These are phyloP conservation scores for Tineola bisselliella DNA, from an alignment of 2,888 invertebrate genomes.

Conservation along the genomic window DNA sequence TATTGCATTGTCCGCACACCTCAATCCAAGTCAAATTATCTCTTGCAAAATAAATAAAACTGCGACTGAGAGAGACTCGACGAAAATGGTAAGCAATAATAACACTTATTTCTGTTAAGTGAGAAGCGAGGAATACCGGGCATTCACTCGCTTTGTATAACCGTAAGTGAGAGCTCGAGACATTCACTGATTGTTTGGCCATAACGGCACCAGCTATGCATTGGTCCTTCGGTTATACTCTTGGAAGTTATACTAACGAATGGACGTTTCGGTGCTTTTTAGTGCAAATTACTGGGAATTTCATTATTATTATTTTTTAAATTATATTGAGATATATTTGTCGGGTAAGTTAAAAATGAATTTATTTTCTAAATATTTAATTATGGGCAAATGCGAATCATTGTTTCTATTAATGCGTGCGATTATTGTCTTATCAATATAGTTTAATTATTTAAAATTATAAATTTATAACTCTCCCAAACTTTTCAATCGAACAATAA, in stretches of 20 bases:
- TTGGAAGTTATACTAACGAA: neutral
- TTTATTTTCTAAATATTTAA: neutral
- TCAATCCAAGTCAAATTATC: slow-evolving; percentile 8
- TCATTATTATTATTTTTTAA: neutral
- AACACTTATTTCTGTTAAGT: neutral
- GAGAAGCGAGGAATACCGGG: neutral
- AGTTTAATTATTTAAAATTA: too few species aligned
- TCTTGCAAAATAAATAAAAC: slow-evolving; percentile 11
- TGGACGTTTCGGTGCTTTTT: slow-evolving; percentile 1
- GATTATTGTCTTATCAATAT: too few species aligned
- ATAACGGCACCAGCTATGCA: slow-evolving; percentile 8
- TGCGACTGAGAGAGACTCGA: neutral
- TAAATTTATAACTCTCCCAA: too few species aligned
- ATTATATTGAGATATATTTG: neutral
- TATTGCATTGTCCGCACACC: slow-evolving; percentile 10
- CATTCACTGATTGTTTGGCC: neutral
- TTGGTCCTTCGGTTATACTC: slow-evolving; percentile 2
- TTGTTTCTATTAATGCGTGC: neutral
- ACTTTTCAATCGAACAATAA: too few species aligned
- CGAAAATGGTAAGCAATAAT: neutral
- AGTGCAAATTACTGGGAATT: neutral
- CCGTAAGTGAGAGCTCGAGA: neutral
- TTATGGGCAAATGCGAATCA: neutral
- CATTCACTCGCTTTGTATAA: neutral
- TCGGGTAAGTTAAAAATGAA: neutral